A percentile compares a stretch with the other conserved stretches of the same genome.
These are phyloP conservation scores for Nomada ferruginata DNA, from an alignment of 2,888 invertebrate genomes.

Conservation along the genomic window DNA sequence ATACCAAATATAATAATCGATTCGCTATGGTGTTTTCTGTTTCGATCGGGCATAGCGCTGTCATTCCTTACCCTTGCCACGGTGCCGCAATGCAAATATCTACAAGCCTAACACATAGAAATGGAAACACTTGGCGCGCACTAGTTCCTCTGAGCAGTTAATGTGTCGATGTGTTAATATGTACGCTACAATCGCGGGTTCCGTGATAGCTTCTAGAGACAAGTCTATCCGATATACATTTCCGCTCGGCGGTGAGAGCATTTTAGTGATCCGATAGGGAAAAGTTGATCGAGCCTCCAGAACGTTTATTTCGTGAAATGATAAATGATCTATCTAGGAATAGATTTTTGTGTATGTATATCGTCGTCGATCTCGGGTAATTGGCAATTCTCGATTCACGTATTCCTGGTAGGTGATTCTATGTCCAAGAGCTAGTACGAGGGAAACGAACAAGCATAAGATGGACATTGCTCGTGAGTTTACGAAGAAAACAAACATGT, in stretches of 20 bases:
- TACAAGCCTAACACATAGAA: background rate
- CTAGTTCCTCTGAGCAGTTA: slow-evolving; percentile 39
- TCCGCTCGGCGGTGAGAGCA: slow-evolving; percentile 12
- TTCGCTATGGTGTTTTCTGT: slow-evolving; percentile 1
- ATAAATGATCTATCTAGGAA: slow-evolving; percentile 11
- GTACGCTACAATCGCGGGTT: background rate
- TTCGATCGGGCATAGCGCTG: slow-evolving; percentile 12
- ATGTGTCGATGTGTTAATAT: slow-evolving; percentile 6
- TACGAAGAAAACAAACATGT: slow-evolving; percentile 28
- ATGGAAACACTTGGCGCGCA: background rate
- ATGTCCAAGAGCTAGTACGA: slow-evolving; percentile 7
- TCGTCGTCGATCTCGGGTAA: slow-evolving; percentile 27
- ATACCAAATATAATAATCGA: background rate
- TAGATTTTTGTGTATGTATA: slow-evolving; percentile 13
- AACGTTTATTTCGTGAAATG: slow-evolving; percentile 22
- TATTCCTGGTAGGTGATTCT: slow-evolving; percentile 26
- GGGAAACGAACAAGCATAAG: slow-evolving; percentile 15
- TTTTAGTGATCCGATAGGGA: slow-evolving; percentile 1
- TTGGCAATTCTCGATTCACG: slow-evolving; percentile 22
- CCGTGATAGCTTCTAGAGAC: slow-evolving; percentile 20
- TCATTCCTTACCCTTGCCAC: background rate
- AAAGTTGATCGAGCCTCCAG: slow-evolving; percentile 17
- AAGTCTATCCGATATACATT: background rate
- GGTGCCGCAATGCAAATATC: background rate
- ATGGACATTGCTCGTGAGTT: slow-evolving; percentile 4